These are phyloP conservation scores for Drosophila sp. DNA, from an alignment of 1,140 invertebrate species.

Conservation along the genomic window DNA sequence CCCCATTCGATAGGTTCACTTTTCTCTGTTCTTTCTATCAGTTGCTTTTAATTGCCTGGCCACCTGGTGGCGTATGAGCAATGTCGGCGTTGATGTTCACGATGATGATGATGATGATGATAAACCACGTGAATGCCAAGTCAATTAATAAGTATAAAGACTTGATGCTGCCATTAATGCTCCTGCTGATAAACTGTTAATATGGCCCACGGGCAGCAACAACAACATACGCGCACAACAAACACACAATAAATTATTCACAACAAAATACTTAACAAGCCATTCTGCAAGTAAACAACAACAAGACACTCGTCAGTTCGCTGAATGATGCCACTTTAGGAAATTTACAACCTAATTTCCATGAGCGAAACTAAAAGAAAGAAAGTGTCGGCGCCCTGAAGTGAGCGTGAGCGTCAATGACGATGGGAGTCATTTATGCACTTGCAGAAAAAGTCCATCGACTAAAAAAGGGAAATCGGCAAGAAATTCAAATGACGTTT, in stretches of 20 bases:
- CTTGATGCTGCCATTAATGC: neutral
- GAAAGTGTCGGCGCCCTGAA: slow-evolving; percentile 36
- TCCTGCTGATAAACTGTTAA: slow-evolving; percentile 48
- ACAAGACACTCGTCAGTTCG: slow-evolving; percentile 58
- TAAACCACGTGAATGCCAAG: slow-evolving; percentile 38
- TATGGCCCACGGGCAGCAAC: slow-evolving; percentile 40
- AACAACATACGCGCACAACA: neutral
- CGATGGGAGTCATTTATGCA: neutral
- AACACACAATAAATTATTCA: slow-evolving; percentile 51
- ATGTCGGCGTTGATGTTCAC: slow-evolving; percentile 23
- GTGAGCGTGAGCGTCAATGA: slow-evolving; percentile 18
- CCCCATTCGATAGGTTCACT: slow-evolving; percentile 7
- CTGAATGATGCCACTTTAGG: slow-evolving; percentile 55
- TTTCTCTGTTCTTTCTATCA: slow-evolving; percentile 35
- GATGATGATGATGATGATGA: slow-evolving; percentile 36
- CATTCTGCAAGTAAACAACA: slow-evolving; percentile 56
- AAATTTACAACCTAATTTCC: slow-evolving; percentile 66
- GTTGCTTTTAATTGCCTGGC: slow-evolving; percentile 63
- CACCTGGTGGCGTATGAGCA: slow-evolving; percentile 63
- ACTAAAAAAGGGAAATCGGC: too few relatives aligned
- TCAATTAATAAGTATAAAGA: slow-evolving; percentile 49
- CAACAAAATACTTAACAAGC: slow-evolving; percentile 65
- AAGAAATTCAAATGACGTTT: too few relatives aligned
- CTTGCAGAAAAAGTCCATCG: neutral
- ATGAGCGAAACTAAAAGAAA: slow-evolving; percentile 13